A percentile compares a stretch with the other conserved stretches of the same genome.
phyloP scores from a whole-genome alignment of 2,888 invertebrate species.

The Cacoxenus indagator region DNA sequence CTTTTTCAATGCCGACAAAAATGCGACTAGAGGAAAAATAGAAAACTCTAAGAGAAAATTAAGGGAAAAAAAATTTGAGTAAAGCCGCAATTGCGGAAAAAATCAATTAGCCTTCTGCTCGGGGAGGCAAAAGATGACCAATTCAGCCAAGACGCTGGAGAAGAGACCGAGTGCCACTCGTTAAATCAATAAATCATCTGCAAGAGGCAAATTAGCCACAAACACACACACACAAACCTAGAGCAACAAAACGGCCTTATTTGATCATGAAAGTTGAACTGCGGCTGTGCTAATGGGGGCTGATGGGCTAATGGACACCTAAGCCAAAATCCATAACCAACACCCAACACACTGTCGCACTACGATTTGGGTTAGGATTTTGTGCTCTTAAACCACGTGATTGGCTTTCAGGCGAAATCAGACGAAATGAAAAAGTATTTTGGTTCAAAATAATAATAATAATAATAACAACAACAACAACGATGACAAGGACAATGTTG shows the following conservation, averaged over 20 bases:
- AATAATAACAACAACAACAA: not conserved
- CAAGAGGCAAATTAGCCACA: slow-evolving; percentile 59
- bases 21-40: no score
- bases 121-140: slow-evolving; percentile 1
- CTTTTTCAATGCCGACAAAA: no score
- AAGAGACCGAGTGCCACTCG: slow-evolving; percentile 25
- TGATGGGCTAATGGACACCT: not conserved
- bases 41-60: no score
- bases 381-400: slow-evolving; percentile 52
- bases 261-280: not conserved
- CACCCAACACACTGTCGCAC: not conserved
- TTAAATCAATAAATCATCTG: slow-evolving; percentile 64
- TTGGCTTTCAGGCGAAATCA: slow-evolving; percentile 48
- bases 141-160: no score
- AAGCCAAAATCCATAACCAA: not conserved
- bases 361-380: slow-evolving; percentile 19
- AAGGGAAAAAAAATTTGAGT: no score
- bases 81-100: no score
- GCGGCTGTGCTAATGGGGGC: not conserved
- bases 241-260: not conserved
- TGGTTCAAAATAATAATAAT: not conserved
- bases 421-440: slow-evolving; percentile 10
- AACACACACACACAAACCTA: slow-evolving; percentile 17
- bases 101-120: slow-evolving; percentile 49
- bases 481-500: not conserved